Percentiles rank a stretch among this genome's conserved stretches.
Evolutionary conservation across 2,888 invertebrate genomes (phyloP).

Genomic region (Saturnia pavonia): DNA sequence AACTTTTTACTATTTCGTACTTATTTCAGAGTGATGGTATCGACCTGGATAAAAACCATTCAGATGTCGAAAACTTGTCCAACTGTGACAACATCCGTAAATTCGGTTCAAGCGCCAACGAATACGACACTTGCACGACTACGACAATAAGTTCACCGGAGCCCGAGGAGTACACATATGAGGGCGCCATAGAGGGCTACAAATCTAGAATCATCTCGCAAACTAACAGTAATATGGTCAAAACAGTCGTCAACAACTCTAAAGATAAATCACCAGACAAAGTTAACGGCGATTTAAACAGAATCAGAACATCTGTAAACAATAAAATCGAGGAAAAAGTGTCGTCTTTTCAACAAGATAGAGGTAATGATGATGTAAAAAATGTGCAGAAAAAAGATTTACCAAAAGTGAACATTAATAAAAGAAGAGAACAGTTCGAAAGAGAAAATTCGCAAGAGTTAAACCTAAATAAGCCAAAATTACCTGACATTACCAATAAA

Average conservation of each 20-base stretch:
- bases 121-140: conserved; percentile 86
- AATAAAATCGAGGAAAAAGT: conserved; percentile 85
- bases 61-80: conserved; percentile 76
- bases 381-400: conserved; percentile 81
- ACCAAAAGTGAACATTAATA: conserved; percentile 91
- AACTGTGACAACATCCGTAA: conserved; percentile 74
- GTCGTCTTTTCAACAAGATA: conserved; percentile 81
- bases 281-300: conserved; percentile 65
- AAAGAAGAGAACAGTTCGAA: conserved; percentile 92
- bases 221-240: conserved; percentile 73
- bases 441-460: conserved; percentile 82
- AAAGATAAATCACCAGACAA: conserved; percentile 76
- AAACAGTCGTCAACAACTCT: conserved; percentile 70
- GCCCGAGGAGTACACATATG: conserved; percentile 92
- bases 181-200: conserved; percentile 93
- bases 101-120: conserved; percentile 77
- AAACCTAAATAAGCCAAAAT: conserved; percentile 76
- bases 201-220: conserved; percentile 88
- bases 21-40: conserved; percentile 81
- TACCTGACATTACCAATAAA: conserved; percentile 84
- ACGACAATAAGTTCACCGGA: conserved; percentile 86
- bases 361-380: conserved; percentile 69
- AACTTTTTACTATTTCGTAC: background rate
- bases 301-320: conserved; percentile 73
- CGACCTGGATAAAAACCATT: conserved; percentile 79